Conservation (phyloP, 1,140 invertebrate genomes). For the Papilio machaon region DNA sequence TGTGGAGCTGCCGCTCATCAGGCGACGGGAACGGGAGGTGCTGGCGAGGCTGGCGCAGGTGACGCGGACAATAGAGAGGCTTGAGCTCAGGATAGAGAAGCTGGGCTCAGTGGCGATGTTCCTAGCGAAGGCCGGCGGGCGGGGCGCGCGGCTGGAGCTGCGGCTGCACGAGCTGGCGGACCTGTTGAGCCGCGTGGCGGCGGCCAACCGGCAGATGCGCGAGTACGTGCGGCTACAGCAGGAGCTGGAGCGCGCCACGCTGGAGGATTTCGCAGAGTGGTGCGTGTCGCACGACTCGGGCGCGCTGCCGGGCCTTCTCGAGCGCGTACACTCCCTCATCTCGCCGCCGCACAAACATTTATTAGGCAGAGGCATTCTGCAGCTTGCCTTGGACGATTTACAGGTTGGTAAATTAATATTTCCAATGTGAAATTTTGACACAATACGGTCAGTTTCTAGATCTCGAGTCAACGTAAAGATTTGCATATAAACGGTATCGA, state of each 20-base stretch:
- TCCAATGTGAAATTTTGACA: background rate
- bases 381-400: conserved; percentile 76
- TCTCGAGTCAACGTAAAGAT: background rate
- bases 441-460: background rate
- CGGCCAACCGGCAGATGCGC: conserved; percentile 82
- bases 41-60: conserved; percentile 78
- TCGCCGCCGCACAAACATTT: conserved; percentile 74
- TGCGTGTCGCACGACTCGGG: conserved; percentile 85
- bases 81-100: conserved; percentile 61
- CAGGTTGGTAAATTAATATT: conserved; percentile 72
- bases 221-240: conserved; percentile 80
- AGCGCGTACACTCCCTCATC: conserved; percentile 85
- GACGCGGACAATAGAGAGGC: conserved; percentile 70
- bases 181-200: conserved; percentile 83
- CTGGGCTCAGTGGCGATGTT: conserved; percentile 62
- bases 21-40: conserved; percentile 82
- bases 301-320: conserved; percentile 85
- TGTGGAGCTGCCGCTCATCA: conserved; percentile 83
- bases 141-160: conserved; percentile 80
- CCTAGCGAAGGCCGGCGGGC: conserved; percentile 69
- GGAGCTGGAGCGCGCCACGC: conserved; percentile 84
- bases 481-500: background rate
- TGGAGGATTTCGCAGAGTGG: conserved; percentile 86
- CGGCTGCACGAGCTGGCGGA: conserved; percentile 83
- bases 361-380: conserved; percentile 75